phyloP scores from a whole-genome alignment of 2,113 vertebrate genomes.

The Cottus gobio region DNA sequence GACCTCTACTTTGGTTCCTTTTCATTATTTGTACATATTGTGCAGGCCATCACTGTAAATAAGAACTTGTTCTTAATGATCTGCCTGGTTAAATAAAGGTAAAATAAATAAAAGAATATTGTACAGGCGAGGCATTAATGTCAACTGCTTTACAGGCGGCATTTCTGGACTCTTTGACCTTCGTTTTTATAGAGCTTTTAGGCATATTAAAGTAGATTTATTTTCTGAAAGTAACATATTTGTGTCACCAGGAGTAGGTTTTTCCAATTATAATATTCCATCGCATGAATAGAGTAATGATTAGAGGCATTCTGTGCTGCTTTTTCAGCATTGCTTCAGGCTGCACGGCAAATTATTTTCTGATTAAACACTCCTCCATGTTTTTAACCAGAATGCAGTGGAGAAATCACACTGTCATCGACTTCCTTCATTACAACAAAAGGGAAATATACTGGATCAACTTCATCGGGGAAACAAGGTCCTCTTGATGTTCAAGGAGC shows the following conservation, averaged over 20 bases:
- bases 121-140: not conserved
- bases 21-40: not conserved
- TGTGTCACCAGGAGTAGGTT: conserved; percentile 28
- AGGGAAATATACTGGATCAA: not conserved
- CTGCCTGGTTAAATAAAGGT: no score
- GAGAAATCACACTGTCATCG: conserved; percentile 3
- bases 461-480: not conserved
- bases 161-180: not conserved
- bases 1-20: not conserved
- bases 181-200: not conserved
- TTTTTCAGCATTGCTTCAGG: conserved; percentile 37
- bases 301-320: conserved; percentile 11
- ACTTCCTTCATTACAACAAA: not conserved
- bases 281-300: conserved; percentile 36
- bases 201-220: not conserved
- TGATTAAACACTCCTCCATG: conserved; percentile 43
- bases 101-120: no score
- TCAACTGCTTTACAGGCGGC: not conserved
- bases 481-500: not conserved
- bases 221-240: conserved; percentile 6
- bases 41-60: no score
- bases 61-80: no score
- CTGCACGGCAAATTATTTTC: conserved; percentile 40
- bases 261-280: conserved; percentile 33
- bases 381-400: conserved; percentile 34